phyloP scores from a whole-genome alignment of 2,888 invertebrate species.

The Ormyrus labotus region DNA sequence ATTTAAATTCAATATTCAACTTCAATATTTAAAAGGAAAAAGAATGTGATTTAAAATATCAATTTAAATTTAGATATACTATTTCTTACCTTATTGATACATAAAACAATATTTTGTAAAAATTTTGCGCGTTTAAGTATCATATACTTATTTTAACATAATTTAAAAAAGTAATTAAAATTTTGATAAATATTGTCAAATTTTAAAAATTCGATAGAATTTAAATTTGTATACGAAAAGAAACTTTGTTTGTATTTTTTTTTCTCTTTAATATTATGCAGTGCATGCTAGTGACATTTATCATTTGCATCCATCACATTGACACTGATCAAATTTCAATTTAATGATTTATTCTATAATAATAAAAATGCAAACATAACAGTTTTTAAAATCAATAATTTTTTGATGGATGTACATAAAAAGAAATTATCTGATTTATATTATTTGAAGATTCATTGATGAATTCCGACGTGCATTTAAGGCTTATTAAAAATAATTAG shows the following conservation, averaged over 20 bases:
- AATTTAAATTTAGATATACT: neutral
- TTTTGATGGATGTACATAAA: too few relatives aligned
- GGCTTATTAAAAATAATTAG: too few relatives aligned
- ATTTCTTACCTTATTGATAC: neutral
- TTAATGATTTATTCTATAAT: too few relatives aligned
- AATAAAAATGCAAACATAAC: too few relatives aligned
- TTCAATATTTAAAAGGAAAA: slow-evolving; percentile 4
- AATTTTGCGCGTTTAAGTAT: neutral
- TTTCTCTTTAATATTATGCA: too few relatives aligned
- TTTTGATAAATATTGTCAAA: neutral
- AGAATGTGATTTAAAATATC: neutral
- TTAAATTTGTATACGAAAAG: neutral
- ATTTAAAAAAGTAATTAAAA: neutral
- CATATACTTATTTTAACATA: neutral
- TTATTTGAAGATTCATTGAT: too few relatives aligned
- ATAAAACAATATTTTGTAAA: neutral
- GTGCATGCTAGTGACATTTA: too few relatives aligned
- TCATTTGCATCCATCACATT: too few relatives aligned
- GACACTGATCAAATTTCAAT: too few relatives aligned
- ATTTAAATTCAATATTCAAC: slow-evolving; percentile 27
- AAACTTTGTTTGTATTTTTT: neutral
- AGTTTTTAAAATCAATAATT: too few relatives aligned
- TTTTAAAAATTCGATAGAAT: neutral
- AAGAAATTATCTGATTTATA: too few relatives aligned
- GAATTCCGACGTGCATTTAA: too few relatives aligned